Evolutionary conservation across 2,113 vertebrate species (phyloP).

Genomic region (Austrofundulus limnaeus): DNA sequence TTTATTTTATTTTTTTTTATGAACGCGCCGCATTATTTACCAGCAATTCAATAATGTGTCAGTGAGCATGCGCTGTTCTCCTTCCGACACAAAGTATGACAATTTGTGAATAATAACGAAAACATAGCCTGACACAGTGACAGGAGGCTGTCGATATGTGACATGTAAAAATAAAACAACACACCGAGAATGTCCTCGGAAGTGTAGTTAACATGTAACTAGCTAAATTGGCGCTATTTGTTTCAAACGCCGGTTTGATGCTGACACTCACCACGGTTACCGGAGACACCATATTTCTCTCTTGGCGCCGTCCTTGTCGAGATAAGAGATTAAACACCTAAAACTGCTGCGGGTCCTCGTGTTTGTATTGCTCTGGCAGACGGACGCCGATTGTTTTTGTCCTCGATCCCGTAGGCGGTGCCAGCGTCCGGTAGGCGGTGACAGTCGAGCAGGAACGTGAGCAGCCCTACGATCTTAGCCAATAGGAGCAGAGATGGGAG

Average conservation of each 20-base stretch:
- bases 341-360: not conserved
- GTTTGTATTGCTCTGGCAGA: conserved; percentile 33
- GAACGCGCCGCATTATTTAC: not conserved
- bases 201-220: conserved; percentile 20
- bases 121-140: not conserved
- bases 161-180: not conserved
- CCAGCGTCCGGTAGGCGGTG: conserved; percentile 49
- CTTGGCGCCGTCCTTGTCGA: conserved; percentile 1
- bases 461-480: conserved; percentile 36
- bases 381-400: conserved; percentile 79
- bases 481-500: conserved; percentile 42
- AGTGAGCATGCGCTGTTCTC: conserved; percentile 10
- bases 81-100: conserved; percentile 11
- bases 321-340: not conserved
- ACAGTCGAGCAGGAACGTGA: conserved; percentile 19
- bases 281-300: conserved; percentile 81
- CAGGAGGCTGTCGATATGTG: not conserved
- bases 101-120: conserved; percentile 4
- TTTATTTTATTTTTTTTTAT: no score
- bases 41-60: not conserved
- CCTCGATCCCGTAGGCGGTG: conserved; percentile 65
- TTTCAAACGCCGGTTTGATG: not conserved
- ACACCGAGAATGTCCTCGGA: not conserved
- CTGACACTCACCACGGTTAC: conserved; percentile 79
- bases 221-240: conserved; percentile 26